A percentile compares a stretch with the other conserved stretches of the same genome.
These are phyloP conservation scores for Idaea dimidiata DNA, from an alignment of 2,888 invertebrate species.

Conservation along the genomic window DNA sequence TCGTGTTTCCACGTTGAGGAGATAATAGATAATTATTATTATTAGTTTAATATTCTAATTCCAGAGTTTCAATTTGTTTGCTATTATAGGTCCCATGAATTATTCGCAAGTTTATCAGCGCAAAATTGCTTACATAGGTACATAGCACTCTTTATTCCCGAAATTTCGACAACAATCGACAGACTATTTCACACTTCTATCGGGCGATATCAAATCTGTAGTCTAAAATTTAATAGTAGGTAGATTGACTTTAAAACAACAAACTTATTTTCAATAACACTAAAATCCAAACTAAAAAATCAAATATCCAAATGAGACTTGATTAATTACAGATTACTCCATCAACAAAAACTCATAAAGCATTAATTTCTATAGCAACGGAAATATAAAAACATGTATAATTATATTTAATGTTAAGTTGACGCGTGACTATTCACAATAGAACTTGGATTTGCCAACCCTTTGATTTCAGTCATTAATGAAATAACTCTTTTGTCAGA, in stretches of 20 bases:
- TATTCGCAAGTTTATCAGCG: too few relatives aligned
- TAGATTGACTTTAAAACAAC: background rate
- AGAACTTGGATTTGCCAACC: constrained; percentile 78
- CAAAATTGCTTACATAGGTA: too few relatives aligned
- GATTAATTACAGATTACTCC: constrained; percentile 23
- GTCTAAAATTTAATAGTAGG: background rate
- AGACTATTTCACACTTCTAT: background rate
- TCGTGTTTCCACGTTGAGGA: too few relatives aligned
- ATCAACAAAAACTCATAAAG: constrained; percentile 31
- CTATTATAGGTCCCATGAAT: too few relatives aligned
- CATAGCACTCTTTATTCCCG: too few relatives aligned
- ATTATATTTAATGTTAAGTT: constrained; percentile 67
- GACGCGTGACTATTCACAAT: constrained; percentile 78
- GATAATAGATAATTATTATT: too few relatives aligned
- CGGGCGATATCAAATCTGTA: background rate
- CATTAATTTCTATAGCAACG: constrained; percentile 66
- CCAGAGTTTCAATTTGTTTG: too few relatives aligned
- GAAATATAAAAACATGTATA: constrained; percentile 69
- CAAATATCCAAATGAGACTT: constrained; percentile 22
- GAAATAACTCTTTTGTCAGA: constrained; percentile 43
- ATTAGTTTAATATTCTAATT: too few relatives aligned
- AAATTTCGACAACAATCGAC: background rate
- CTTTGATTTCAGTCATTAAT: constrained; percentile 72
- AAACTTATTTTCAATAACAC: constrained; percentile 15
- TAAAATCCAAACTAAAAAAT: constrained; percentile 13